These are phyloP conservation scores for Astyanax mexicanus DNA, from an alignment of 2,797 vertebrate species.

Conservation along the genomic window DNA sequence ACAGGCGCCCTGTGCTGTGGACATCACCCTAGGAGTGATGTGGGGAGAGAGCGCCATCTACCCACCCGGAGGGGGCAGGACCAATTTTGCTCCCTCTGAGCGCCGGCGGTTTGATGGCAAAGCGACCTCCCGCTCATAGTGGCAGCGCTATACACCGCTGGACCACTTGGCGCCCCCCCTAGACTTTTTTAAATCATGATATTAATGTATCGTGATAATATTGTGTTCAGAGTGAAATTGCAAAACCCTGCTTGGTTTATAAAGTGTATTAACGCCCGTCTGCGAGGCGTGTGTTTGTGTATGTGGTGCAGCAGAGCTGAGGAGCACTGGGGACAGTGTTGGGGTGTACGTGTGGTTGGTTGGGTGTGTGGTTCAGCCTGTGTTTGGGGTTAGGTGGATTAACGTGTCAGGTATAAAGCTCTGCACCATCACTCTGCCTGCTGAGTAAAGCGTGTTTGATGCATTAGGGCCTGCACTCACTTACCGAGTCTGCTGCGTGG, in stretches of 20 bases:
- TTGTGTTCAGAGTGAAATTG: too few species aligned
- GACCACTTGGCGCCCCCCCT: too few species aligned
- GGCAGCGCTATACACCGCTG: too few species aligned
- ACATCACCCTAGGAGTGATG: too few species aligned
- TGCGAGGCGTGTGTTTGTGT: slow-evolving; percentile 45
- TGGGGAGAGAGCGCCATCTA: too few species aligned
- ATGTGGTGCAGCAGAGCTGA: slow-evolving; percentile 26
- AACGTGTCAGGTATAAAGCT: slow-evolving; percentile 50
- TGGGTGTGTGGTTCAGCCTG: slow-evolving; percentile 43
- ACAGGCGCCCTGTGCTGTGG: too few species aligned
- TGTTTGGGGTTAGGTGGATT: slow-evolving; percentile 56
- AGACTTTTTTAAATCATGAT: too few species aligned
- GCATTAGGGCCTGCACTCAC: slow-evolving; percentile 43
- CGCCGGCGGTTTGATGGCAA: too few species aligned
- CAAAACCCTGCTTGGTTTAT: slow-evolving; percentile 46
- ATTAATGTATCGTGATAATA: too few species aligned
- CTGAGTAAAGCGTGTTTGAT: slow-evolving; percentile 36
- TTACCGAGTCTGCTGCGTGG: slow-evolving; percentile 22
- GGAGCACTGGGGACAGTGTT: slow-evolving; percentile 23
- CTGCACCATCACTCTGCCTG: slow-evolving; percentile 27
- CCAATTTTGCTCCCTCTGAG: too few species aligned
- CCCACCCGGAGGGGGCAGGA: too few species aligned
- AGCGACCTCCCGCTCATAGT: too few species aligned
- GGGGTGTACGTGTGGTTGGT: slow-evolving; percentile 38
- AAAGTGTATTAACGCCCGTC: slow-evolving; percentile 24